phyloP scores from a whole-genome alignment of 1,140 invertebrate species.

The Holcopasites calliopsidis region DNA sequence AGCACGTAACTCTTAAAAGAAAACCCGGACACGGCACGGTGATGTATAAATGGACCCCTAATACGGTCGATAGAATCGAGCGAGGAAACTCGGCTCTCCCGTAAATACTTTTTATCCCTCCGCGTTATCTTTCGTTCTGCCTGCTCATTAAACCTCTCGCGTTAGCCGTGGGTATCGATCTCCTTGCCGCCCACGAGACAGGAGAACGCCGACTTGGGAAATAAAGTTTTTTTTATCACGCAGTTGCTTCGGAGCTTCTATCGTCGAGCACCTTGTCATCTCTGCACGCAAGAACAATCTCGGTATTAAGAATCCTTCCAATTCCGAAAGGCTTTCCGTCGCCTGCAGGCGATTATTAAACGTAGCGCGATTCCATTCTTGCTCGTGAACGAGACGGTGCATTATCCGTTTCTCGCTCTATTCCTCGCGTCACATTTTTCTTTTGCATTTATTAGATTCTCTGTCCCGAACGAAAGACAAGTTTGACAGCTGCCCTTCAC shows the following conservation, averaged over 20 bases:
- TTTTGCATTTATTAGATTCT: too few species aligned
- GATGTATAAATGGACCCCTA: too few species aligned
- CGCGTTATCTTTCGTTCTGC: not conserved
- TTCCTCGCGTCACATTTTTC: too few species aligned
- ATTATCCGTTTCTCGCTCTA: too few species aligned
- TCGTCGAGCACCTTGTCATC: conserved; percentile 7
- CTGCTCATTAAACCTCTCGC: not conserved
- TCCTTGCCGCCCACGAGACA: too few species aligned
- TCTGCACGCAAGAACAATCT: not conserved
- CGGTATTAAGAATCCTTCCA: not conserved
- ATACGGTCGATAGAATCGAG: too few species aligned
- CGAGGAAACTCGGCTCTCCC: too few species aligned
- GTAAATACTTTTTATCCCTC: not conserved
- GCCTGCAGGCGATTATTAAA: not conserved
- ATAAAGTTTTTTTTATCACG: conserved; percentile 7
- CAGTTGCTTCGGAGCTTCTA: not conserved
- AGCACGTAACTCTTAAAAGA: too few species aligned
- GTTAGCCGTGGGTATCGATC: conserved; percentile 8
- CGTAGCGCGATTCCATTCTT: not conserved
- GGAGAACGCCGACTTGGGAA: not conserved
- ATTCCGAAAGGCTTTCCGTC: not conserved
- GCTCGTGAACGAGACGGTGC: too few species aligned
- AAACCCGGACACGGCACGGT: too few species aligned
- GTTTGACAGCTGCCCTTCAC: too few species aligned
- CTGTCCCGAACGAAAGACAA: too few species aligned